These are phyloP conservation scores for Bolinopsis microptera DNA, from an alignment of 37 sponge, comb jelly and placozoan genomes.

Conservation along the genomic window DNA sequence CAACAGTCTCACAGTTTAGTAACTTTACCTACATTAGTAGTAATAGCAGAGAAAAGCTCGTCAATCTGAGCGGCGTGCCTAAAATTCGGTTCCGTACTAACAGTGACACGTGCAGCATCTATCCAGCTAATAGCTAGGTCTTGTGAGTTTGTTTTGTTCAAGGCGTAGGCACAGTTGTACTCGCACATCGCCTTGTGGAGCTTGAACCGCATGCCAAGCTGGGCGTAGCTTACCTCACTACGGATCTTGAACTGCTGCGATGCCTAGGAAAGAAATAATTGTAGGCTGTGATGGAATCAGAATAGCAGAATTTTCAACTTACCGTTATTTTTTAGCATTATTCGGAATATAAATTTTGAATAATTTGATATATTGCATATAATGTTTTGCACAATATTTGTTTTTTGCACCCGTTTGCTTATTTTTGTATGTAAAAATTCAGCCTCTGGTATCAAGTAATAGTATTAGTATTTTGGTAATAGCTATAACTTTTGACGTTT, in stretches of 20 bases:
- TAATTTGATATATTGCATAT: too few relatives aligned
- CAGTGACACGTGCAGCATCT: background rate
- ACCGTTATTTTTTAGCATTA: too few relatives aligned
- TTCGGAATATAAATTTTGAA: too few relatives aligned
- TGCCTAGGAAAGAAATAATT: background rate
- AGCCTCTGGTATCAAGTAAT: too few relatives aligned
- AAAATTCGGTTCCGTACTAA: background rate
- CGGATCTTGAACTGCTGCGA: background rate
- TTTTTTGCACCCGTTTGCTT: too few relatives aligned
- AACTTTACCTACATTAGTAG: background rate
- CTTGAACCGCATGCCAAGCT: background rate
- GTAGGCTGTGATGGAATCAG: too few relatives aligned
- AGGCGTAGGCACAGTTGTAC: background rate
- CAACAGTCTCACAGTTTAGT: too few relatives aligned
- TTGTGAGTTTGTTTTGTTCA: background rate
- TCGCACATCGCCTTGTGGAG: background rate
- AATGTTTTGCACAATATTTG: too few relatives aligned
- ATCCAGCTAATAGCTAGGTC: background rate
- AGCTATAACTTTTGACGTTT: too few relatives aligned
- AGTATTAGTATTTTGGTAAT: too few relatives aligned
- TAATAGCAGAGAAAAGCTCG: background rate
- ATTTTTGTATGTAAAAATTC: too few relatives aligned
- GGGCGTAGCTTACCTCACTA: background rate
- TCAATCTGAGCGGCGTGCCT: background rate
- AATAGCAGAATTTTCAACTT: too few relatives aligned